These are phyloP conservation scores for Acanthopagrus latus DNA, from an alignment of 2,797 vertebrate genomes.

Conservation along the genomic window DNA sequence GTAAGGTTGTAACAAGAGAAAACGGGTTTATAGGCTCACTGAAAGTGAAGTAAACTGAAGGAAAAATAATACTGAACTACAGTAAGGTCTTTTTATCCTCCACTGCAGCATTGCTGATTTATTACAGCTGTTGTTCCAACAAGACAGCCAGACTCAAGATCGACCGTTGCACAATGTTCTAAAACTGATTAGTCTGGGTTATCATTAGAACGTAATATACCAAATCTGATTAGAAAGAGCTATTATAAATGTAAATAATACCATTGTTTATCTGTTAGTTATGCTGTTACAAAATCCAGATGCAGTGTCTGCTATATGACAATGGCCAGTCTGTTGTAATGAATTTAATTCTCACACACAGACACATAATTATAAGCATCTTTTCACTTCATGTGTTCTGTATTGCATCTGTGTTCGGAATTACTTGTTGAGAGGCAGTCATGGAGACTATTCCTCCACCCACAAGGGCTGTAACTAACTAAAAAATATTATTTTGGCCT, in stretches of 20 bases:
- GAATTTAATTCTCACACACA: conserved; percentile 3
- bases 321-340: conserved; percentile 26
- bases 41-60: neutral
- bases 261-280: conserved; percentile 33
- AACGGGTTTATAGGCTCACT: conserved; percentile 8
- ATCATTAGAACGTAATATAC: conserved; percentile 6
- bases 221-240: neutral
- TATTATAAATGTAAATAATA: conserved; percentile 24
- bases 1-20: conserved; percentile 23
- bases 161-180: neutral
- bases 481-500: no score
- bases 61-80: neutral
- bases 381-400: conserved; percentile 6
- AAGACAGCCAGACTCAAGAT: conserved; percentile 13
- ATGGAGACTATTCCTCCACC: neutral
- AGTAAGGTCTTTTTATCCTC: conserved; percentile 13
- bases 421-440: neutral
- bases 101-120: neutral
- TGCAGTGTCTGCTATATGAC: conserved; percentile 7
- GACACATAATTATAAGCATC: neutral
- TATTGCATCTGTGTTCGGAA: neutral
- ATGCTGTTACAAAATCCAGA: conserved; percentile 33
- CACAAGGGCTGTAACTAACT: no score
- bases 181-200: conserved; percentile 13
- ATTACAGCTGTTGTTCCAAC: neutral